These are phyloP conservation scores for Pelodytes ibericus DNA, from an alignment of 2,797 vertebrate species.

Conservation along the genomic window DNA sequence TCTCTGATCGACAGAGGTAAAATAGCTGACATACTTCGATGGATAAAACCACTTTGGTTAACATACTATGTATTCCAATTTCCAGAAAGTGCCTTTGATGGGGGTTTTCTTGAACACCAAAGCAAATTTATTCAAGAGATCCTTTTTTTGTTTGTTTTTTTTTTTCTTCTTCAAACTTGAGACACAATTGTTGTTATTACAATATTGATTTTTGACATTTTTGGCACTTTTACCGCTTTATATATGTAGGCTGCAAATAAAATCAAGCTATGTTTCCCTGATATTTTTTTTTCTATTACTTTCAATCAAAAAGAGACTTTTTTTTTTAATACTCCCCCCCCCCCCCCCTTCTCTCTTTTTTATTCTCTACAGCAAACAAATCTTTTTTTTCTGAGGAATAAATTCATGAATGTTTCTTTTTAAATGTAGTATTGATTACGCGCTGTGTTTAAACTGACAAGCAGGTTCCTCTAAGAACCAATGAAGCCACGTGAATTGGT, in stretches of 20 bases:
- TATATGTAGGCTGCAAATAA: conserved; percentile 29
- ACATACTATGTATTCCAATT: conserved; percentile 24
- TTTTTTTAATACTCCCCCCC: neutral
- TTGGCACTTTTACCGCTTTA: conserved; percentile 33
- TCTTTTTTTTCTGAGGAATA: neutral
- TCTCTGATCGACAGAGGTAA: neutral
- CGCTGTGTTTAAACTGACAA: neutral
- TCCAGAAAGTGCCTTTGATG: conserved; percentile 35
- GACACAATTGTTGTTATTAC: conserved; percentile 44
- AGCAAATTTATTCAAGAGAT: conserved; percentile 34
- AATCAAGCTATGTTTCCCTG: conserved; percentile 24
- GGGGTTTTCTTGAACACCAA: conserved; percentile 6
- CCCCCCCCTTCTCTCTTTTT: no score
- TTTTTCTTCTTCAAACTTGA: conserved; percentile 14
- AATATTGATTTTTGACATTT: conserved; percentile 40
- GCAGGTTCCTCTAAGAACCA: neutral
- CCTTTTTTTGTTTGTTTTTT: neutral
- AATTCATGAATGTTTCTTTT: neutral
- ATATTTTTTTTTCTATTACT: conserved; percentile 56
- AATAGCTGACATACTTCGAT: conserved; percentile 11
- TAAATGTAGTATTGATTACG: neutral
- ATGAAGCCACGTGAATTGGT: neutral
- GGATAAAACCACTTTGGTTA: conserved; percentile 40
- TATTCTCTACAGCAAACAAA: no score
- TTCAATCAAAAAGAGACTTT: neutral